These are phyloP conservation scores for Ethmia dodecea DNA, from an alignment of 2,888 invertebrate species.

Conservation along the genomic window DNA sequence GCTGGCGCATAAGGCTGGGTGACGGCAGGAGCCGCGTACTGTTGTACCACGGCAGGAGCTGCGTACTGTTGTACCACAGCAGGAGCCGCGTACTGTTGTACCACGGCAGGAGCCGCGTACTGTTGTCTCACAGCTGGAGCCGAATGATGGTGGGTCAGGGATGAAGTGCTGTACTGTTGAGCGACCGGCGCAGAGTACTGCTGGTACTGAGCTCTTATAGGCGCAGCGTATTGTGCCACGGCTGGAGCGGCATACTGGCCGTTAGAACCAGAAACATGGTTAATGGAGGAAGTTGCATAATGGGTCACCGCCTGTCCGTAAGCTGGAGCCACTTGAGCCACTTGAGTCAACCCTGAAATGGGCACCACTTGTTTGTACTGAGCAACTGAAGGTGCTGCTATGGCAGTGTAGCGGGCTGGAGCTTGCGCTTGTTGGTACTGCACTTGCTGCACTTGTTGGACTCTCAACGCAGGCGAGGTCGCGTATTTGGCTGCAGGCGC, in stretches of 20 bases:
- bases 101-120: constrained; percentile 18
- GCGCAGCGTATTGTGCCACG: constrained; percentile 21
- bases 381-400: constrained; percentile 29
- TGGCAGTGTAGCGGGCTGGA: constrained; percentile 25
- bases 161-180: constrained; percentile 42
- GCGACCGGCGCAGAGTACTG: constrained; percentile 47
- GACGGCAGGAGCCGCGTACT: constrained; percentile 8
- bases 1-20: constrained; percentile 19
- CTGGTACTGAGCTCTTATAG: constrained; percentile 34
- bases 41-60: constrained; percentile 3
- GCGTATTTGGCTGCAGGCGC: constrained; percentile 52
- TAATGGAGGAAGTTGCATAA: constrained; percentile 30
- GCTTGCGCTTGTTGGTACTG: constrained; percentile 22
- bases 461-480: constrained; percentile 48
- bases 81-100: constrained; percentile 20
- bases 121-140: constrained; percentile 18
- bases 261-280: constrained; percentile 34
- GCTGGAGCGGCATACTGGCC: constrained; percentile 30
- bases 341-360: constrained; percentile 20
- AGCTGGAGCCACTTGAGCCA: constrained; percentile 16
- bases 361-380: constrained; percentile 30
- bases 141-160: constrained; percentile 19
- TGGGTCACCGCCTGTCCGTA: constrained; percentile 19
- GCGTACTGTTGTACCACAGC: constrained; percentile 1
- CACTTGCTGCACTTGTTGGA: constrained; percentile 27